Percentiles rank a stretch among this genome's conserved stretches.
These are phyloP conservation scores for Thecophora atra DNA, from an alignment of 2,888 invertebrate species.

Conservation along the genomic window DNA sequence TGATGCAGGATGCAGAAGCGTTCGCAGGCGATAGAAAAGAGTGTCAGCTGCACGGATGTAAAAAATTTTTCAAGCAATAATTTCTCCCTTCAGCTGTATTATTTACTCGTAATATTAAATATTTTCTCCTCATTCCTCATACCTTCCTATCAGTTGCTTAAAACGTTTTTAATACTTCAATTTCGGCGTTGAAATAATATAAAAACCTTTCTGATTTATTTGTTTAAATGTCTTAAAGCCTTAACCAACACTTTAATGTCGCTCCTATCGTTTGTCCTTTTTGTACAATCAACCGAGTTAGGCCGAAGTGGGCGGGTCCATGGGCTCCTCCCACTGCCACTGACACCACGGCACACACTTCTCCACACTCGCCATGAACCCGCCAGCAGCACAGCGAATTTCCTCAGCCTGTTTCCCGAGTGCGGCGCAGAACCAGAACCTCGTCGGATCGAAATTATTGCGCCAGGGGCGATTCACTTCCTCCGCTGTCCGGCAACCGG, in stretches of 20 bases:
- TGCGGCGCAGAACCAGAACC: constrained; percentile 30
- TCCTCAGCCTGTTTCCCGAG: background rate
- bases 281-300: background rate
- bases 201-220: background rate
- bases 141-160: too few relatives aligned
- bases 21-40: background rate
- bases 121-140: too few relatives aligned
- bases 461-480: constrained; percentile 27
- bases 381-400: background rate
- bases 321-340: constrained; percentile 1
- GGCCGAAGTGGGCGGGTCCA: constrained; percentile 15
- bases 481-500: constrained; percentile 8
- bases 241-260: too few relatives aligned
- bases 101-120: too few relatives aligned
- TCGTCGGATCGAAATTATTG: constrained; percentile 22
- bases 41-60: too few relatives aligned
- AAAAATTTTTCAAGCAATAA: too few relatives aligned
- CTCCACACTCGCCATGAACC: background rate
- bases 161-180: too few relatives aligned
- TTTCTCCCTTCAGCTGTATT: too few relatives aligned
- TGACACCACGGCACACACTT: constrained; percentile 16
- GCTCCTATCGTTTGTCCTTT: background rate
- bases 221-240: background rate
- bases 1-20: background rate
- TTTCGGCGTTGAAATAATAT: background rate